phyloP scores from a whole-genome alignment of 2,113 vertebrate species.

The Crotalus viridis region DNA sequence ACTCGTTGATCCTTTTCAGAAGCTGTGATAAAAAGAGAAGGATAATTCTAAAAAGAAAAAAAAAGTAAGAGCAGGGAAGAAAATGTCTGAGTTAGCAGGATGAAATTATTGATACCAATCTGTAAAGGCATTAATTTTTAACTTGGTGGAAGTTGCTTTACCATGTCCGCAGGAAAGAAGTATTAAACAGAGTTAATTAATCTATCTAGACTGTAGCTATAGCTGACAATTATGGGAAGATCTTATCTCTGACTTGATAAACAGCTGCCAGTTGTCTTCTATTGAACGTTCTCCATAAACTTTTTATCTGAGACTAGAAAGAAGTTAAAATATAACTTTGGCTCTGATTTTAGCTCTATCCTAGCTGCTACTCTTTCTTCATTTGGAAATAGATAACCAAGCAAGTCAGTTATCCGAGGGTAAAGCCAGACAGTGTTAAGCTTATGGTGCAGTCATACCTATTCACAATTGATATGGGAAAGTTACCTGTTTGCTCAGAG shows the following conservation, averaged over 20 bases:
- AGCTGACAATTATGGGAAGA: slow-evolving; percentile 13
- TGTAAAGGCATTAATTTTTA: slow-evolving; percentile 26
- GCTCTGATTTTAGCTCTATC: neutral
- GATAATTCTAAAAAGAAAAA: slow-evolving; percentile 76
- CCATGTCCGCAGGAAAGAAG: neutral
- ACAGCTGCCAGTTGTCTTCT: neutral
- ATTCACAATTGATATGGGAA: neutral
- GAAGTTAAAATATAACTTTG: neutral
- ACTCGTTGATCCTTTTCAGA: slow-evolving; percentile 82
- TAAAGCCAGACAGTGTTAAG: neutral
- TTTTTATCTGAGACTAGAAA: neutral
- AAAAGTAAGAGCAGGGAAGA: neutral
- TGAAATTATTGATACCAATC: slow-evolving; percentile 28
- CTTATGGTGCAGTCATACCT: neutral
- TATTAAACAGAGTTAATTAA: slow-evolving; percentile 1
- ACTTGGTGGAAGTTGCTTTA: neutral
- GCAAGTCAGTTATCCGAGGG: neutral
- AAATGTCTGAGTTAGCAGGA: slow-evolving; percentile 22
- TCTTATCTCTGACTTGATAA: slow-evolving; percentile 1
- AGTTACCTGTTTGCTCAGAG: neutral
- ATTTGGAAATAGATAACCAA: neutral
- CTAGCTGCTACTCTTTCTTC: neutral
- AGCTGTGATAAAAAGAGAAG: slow-evolving; percentile 88
- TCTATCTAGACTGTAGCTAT: neutral
- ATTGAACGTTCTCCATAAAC: slow-evolving; percentile 1